Base-by-base conservation (phyloP, 2,888 invertebrate genomes). In the Pocota personata region DNA sequence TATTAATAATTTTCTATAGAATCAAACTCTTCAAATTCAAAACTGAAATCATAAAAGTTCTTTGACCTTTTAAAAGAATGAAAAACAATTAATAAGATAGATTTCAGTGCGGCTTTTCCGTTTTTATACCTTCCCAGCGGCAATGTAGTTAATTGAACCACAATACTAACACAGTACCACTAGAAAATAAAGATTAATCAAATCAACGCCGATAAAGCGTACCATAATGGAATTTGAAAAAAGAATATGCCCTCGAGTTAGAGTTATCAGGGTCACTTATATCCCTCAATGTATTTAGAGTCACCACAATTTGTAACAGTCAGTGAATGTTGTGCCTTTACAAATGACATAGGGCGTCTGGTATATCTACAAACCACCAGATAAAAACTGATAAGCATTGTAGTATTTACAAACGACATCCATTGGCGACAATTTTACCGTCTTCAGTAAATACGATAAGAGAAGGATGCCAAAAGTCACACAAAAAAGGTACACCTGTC, bases 161-260 rank as follows among this genome's bases (percentile, higher is more conserved):
- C 64, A 16, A 30, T 55, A 55, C 32, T 12, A 27, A 14, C 10
- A 27, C 24, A 35, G 35, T 21, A 30, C 46, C 60, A 50, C 50
- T 32, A 50, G 30, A 30, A 73, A 19, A 37, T n/a, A 50, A 35
- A n/a, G 27, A 62, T 60, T 62, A 73, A 52, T 50, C 27, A 60
- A 73, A 73, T 73, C 50, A 60, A 27, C 50, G 24, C 40, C 32
- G 60, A 73, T 73, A 72, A 72, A 50, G 58, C 16, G 35, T 48
- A 50, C 7, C 48, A 37, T 21, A 46, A 55, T 37, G 16, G 10
- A 32, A 32, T 32, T 50, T 19, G 3, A 19, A 67, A 40, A 60
- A 30, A 50, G n/a, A 50, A 48, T 50, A 50, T 66, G 32, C 50
- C 66, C 48, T 48, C 66, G 50, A 37, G 35, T 50, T 30, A 21